Conservation (phyloP, 1,140 invertebrate genomes). For the Onthophagus taurus region DNA sequence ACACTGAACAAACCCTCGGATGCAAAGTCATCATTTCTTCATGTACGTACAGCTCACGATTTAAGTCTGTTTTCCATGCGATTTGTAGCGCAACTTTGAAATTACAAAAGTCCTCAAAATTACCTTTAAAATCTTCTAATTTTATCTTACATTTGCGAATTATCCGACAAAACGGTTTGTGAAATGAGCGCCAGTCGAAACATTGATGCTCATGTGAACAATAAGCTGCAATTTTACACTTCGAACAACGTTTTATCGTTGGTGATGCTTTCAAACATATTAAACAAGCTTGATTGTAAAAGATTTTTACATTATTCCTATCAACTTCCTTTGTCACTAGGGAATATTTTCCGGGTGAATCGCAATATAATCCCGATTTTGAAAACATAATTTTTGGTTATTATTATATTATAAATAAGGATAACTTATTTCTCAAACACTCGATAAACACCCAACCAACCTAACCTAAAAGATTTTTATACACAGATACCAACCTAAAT, state of each 20-base stretch:
- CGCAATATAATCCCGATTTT: too few species aligned
- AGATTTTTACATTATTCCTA: too few species aligned
- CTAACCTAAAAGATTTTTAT: too few species aligned
- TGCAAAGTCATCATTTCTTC: constrained; percentile 33
- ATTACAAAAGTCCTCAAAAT: constrained; percentile 16
- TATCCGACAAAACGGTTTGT: constrained; percentile 49
- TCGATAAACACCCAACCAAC: too few species aligned
- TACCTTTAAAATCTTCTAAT: constrained; percentile 4
- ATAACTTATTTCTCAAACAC: too few species aligned
- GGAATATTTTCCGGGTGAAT: too few species aligned
- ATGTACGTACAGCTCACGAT: constrained; percentile 15
- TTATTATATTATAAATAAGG: too few species aligned
- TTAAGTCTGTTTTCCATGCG: constrained; percentile 15
- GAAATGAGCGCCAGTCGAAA: constrained; percentile 50
- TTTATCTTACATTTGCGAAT: constrained; percentile 28
- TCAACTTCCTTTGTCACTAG: too few species aligned
- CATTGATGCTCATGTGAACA: constrained; percentile 54
- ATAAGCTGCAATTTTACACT: constrained; percentile 52
- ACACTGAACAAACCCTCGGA: constrained; percentile 29
- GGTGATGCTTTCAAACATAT: constrained; percentile 3
- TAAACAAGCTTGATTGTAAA: too few species aligned
- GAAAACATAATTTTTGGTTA: too few species aligned
- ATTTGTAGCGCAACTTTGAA: constrained; percentile 14
- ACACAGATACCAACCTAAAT: too few species aligned
- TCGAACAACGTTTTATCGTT: constrained; percentile 4